Base-by-base conservation (phyloP, 1,140 invertebrate genomes). In the Heliconius nattereri region DNA sequence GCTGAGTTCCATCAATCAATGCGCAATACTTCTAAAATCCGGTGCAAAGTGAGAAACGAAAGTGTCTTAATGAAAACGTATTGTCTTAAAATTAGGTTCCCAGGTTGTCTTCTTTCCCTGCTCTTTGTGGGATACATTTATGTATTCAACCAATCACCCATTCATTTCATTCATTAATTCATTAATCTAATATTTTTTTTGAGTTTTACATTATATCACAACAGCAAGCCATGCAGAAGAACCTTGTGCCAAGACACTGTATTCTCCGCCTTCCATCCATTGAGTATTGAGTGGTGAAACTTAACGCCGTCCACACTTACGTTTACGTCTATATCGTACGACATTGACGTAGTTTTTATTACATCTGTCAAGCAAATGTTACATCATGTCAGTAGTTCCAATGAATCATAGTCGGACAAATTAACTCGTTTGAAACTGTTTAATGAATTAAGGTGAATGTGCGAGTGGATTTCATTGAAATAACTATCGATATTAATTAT, bases 381-480 rank as follows among this genome's bases (percentile, higher is more conserved):
- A 66, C 60, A 66, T 66, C 60, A 66, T 66, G 60, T 66, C 23
- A 66, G 11, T 26, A 13, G 23, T 26, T 29, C 23, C n/a, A 16
- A 13, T 66, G 60, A 66, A 66, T 66, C 60, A 66, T 29, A 26
- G 20, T 66, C 26, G 54, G 11, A 66, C 13, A 29, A 66, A 66
- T 66, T 29, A 29, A 66, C 23, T 66, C 23, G 26, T 66, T 57
- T 23, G 54, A 23, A 57, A 57, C 20, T 19, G 54, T 57, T 66
- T 26, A 29, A 66, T 29, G 60, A 29, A 26, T 29, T 66, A 66
- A 66, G 60, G 60, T 66, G 60, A 66, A 66, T 66, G 60, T 66
- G 60, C 23, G 23, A 66, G 60, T 66, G 26, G 60, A 66, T 66
- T 66, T 66, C 60, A 66, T 66, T 66, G 60, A 66, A 66, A 66